These are phyloP conservation scores for Sphaerodactylus townsendi DNA, from an alignment of 2,113 vertebrate species.

Conservation along the genomic window DNA sequence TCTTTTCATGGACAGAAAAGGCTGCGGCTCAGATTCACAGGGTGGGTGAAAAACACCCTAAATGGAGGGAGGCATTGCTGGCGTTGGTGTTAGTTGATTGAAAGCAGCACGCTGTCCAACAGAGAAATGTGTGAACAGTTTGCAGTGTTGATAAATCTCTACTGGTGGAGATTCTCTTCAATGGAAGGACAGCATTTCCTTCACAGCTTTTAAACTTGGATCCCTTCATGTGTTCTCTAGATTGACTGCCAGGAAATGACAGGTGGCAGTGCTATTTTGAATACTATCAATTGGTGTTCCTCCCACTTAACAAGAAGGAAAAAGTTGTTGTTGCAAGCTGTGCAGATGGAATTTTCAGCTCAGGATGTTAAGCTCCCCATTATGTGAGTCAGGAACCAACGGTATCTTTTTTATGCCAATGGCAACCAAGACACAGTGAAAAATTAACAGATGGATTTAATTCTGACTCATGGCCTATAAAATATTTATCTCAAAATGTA, in stretches of 20 bases:
- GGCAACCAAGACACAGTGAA: conserved; percentile 57
- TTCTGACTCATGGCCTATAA: conserved; percentile 58
- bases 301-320: conserved; percentile 62
- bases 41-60: conserved; percentile 10
- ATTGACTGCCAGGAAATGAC: conserved; percentile 46
- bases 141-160: not conserved
- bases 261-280: conserved; percentile 66
- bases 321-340: conserved; percentile 49
- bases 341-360: conserved; percentile 52
- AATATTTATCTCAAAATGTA: conserved; percentile 10
- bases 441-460: conserved; percentile 57
- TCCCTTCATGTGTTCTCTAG: conserved; percentile 40
- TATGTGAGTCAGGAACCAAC: conserved; percentile 59
- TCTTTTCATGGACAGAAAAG: not conserved
- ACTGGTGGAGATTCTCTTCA: conserved; percentile 46
- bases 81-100: conserved; percentile 22
- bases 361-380: conserved; percentile 48
- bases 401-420: conserved; percentile 52
- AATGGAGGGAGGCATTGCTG: not conserved
- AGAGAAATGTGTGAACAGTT: not conserved
- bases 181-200: conserved; percentile 50
- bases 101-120: not conserved
- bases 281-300: conserved; percentile 56
- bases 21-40: conserved; percentile 1
- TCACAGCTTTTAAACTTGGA: conserved; percentile 34